phyloP scores from a whole-genome alignment of 2,113 vertebrate species.

The Mormoops blainvillei region DNA sequence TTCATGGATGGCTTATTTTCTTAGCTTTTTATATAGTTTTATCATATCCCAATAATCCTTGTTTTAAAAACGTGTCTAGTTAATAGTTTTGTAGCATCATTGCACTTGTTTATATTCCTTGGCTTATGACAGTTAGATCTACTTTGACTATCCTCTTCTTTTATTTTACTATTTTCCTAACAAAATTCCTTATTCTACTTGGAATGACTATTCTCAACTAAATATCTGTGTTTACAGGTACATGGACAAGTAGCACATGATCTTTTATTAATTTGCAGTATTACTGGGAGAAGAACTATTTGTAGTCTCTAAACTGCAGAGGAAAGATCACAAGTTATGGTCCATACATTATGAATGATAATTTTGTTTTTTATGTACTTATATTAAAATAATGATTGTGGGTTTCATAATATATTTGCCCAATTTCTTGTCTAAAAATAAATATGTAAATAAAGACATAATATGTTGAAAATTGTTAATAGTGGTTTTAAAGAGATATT shows the following conservation, averaged over 20 bases:
- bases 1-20: not conserved
- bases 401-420: not conserved
- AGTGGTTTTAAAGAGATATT: not conserved
- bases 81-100: not conserved
- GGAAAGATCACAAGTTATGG: not conserved
- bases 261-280: not conserved
- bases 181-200: not conserved
- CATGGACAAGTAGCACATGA: not conserved
- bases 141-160: not conserved
- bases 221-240: not conserved
- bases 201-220: not conserved
- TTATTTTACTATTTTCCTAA: not conserved
- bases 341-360: not conserved
- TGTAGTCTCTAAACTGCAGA: not conserved
- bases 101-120: not conserved
- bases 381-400: not conserved
- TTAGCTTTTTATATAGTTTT: not conserved
- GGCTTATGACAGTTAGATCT: not conserved
- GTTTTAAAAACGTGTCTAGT: not conserved
- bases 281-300: not conserved
- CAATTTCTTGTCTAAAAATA: not conserved
- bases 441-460: not conserved
- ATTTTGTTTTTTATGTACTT: not conserved
- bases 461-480: not conserved
- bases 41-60: not conserved